phyloP scores from a whole-genome alignment of 2,888 invertebrate species.

The Cerastis leucographa region DNA sequence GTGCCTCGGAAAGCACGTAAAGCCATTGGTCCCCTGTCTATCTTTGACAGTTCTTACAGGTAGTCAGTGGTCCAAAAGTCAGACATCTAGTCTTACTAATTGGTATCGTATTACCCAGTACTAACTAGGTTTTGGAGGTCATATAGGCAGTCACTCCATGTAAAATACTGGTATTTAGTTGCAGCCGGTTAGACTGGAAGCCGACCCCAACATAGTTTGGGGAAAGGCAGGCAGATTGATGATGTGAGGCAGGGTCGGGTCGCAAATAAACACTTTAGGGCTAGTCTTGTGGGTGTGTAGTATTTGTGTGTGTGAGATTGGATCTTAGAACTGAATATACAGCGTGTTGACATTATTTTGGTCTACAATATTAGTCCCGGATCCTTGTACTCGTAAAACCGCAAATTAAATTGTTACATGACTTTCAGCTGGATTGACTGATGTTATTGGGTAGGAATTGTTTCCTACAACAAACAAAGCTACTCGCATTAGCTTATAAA shows the following conservation, averaged over 20 bases:
- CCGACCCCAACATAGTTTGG: background rate
- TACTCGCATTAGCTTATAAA: too few relatives aligned
- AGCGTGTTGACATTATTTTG: slow-evolving; percentile 42
- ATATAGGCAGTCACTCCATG: background rate
- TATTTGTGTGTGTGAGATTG: slow-evolving; percentile 16
- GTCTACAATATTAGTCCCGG: slow-evolving; percentile 14
- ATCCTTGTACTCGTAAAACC: slow-evolving; percentile 27
- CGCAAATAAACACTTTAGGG: background rate
- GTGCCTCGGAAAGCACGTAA: too few relatives aligned
- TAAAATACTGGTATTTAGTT: background rate
- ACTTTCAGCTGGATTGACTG: slow-evolving; percentile 16
- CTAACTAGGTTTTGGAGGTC: too few relatives aligned
- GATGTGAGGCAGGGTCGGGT: background rate
- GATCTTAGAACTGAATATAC: slow-evolving; percentile 33
- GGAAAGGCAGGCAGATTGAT: background rate
- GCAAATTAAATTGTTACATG: slow-evolving; percentile 42
- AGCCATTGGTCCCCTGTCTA: too few relatives aligned
- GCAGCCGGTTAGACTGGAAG: background rate
- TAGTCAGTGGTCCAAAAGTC: background rate
- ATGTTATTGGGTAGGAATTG: background rate
- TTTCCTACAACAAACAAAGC: too few relatives aligned
- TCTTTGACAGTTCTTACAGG: too few relatives aligned
- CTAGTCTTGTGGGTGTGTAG: background rate
- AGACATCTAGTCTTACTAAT: background rate
- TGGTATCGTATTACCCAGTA: background rate